phyloP scores from a whole-genome alignment of 2,113 vertebrate genomes.

The Muntiacus reevesi region DNA sequence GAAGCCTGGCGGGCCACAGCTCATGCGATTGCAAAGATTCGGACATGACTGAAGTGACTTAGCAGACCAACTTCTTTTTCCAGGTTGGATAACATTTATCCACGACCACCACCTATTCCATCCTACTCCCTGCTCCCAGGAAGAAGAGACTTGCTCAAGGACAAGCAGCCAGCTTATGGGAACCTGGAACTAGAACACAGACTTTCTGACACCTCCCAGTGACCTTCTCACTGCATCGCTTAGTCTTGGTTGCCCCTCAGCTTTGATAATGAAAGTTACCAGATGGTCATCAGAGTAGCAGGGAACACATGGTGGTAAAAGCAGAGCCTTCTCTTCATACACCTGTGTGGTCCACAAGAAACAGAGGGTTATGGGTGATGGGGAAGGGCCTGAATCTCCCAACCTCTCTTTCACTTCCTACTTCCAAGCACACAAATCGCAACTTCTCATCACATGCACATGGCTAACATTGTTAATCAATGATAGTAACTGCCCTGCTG shows the following conservation, averaged over 20 bases:
- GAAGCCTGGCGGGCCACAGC: neutral
- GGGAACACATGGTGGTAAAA: neutral
- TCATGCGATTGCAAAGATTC: fast-evolving
- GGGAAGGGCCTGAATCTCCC: neutral
- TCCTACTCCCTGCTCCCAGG: too few relatives aligned
- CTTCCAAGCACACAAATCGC: neutral
- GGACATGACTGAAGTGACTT: neutral
- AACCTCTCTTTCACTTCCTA: neutral
- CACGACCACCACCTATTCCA: neutral
- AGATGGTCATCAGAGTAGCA: neutral
- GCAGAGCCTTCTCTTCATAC: neutral
- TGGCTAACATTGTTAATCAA: neutral
- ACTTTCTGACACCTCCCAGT: neutral
- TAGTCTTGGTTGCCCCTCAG: neutral
- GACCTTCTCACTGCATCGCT: neutral
- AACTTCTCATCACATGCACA: neutral
- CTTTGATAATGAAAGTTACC: neutral
- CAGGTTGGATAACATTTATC: neutral
- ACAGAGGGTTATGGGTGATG: neutral
- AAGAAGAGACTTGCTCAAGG: neutral
- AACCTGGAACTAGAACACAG: neutral
- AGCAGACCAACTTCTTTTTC: neutral
- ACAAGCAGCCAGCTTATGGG: neutral
- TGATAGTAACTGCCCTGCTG: too few relatives aligned
- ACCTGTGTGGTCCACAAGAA: neutral